Conservation (phyloP, 2,888 invertebrate species). For the Abscondita cerata region DNA sequence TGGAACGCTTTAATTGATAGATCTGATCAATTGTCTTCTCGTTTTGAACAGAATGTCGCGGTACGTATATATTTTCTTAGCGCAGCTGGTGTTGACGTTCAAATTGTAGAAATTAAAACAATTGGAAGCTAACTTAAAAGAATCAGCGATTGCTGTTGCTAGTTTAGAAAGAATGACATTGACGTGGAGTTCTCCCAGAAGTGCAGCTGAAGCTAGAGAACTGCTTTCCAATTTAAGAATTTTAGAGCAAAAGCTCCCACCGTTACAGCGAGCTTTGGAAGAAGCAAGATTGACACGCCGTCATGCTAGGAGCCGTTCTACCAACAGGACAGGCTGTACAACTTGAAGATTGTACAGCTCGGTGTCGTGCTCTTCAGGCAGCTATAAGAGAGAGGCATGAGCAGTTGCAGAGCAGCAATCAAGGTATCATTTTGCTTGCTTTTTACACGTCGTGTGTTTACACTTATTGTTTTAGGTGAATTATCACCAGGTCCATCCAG, state of each 20-base stretch:
- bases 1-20: conserved; percentile 93
- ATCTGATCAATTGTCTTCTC: conserved; percentile 86
- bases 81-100: conserved; percentile 4
- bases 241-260: conserved; percentile 73
- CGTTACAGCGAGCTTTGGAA: conserved; percentile 74
- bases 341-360: conserved; percentile 63
- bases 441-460: no score
- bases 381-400: conserved; percentile 89
- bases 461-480: conserved; percentile 63
- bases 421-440: conserved; percentile 67
- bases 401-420: conserved; percentile 81
- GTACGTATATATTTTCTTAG: conserved; percentile 65
- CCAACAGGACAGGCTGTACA: conserved; percentile 58
- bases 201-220: conserved; percentile 81
- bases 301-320: conserved; percentile 53
- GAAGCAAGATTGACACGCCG: conserved; percentile 78
- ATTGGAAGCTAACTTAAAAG: conserved; percentile 88
- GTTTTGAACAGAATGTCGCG: conserved; percentile 84
- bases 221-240: conserved; percentile 85
- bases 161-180: conserved; percentile 82
- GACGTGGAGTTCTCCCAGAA: conserved; percentile 79
- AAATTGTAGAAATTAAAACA: conserved; percentile 86
- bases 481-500: conserved; percentile 66
- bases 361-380: conserved; percentile 86
- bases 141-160: conserved; percentile 82